Conservation (phyloP, 1,140 invertebrate genomes). For the Magallana ariakensis region DNA sequence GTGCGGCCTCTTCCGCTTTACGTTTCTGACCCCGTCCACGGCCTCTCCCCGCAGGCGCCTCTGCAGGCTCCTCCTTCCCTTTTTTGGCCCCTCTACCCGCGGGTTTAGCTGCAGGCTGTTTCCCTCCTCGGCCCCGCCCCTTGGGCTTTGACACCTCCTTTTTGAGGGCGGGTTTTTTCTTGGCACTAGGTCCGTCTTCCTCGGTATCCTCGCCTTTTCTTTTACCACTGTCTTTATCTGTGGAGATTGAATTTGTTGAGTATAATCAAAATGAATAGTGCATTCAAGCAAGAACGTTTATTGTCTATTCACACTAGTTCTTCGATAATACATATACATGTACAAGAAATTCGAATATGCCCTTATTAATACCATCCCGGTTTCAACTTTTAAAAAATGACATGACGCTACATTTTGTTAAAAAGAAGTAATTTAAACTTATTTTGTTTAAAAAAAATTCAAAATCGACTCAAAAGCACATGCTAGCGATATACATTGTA, state of each 20-base stretch:
- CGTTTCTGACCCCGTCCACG: slow-evolving; percentile 18
- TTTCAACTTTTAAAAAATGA: too few species aligned
- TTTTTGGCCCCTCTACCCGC: slow-evolving; percentile 49
- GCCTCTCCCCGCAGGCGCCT: slow-evolving; percentile 1
- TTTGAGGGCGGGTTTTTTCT: slow-evolving; percentile 6
- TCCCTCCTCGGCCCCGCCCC: slow-evolving; percentile 10
- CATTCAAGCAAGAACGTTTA: too few species aligned
- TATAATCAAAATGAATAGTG: too few species aligned
- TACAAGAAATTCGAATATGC: too few species aligned
- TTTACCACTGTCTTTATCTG: slow-evolving; percentile 9
- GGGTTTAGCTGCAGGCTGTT: slow-evolving; percentile 28
- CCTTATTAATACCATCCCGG: too few species aligned
- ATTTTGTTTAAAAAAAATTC: too few species aligned
- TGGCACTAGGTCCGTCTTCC: slow-evolving; percentile 28
- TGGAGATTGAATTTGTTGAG: neutral
- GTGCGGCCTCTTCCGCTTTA: neutral
- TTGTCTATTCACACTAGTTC: too few species aligned
- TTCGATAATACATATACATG: too few species aligned
- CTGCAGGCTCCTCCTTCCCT: slow-evolving; percentile 33
- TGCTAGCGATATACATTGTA: too few species aligned
- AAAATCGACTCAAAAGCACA: too few species aligned
- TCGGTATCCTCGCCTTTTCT: slow-evolving; percentile 3
- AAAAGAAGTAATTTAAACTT: too few species aligned
- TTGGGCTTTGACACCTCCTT: slow-evolving; percentile 47
- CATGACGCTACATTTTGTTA: too few species aligned